These are phyloP conservation scores for Philereme vetulata DNA, from an alignment of 2,888 invertebrate species.

Conservation along the genomic window DNA sequence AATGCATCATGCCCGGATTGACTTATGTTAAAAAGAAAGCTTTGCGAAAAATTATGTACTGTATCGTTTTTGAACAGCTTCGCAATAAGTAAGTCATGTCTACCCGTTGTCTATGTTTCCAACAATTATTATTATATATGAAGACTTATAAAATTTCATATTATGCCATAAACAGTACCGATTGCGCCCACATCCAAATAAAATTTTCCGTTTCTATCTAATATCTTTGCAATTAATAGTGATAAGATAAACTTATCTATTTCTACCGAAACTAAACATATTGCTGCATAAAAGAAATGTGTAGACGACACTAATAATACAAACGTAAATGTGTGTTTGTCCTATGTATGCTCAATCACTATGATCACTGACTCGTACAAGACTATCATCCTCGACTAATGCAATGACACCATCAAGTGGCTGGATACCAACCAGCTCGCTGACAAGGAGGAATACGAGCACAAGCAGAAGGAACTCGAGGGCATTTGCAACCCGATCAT, in stretches of 20 bases:
- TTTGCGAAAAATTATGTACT: too few species aligned
- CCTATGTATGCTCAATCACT: too few species aligned
- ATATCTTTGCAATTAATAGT: constrained; percentile 6
- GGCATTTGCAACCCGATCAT: constrained; percentile 96
- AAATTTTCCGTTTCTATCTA: background rate
- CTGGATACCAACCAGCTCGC: constrained; percentile 93
- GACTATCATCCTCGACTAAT: constrained; percentile 91
- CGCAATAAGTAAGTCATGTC: too few species aligned
- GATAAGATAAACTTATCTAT: constrained; percentile 8
- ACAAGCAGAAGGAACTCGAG: constrained; percentile 97
- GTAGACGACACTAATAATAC: too few species aligned
- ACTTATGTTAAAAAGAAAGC: too few species aligned
- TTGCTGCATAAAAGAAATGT: background rate
- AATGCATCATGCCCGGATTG: too few species aligned
- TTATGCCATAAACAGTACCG: background rate
- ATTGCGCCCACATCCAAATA: background rate
- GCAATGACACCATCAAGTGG: constrained; percentile 95
- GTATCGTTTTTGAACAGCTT: too few species aligned
- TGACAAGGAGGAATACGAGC: constrained; percentile 97
- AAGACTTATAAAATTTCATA: too few species aligned
- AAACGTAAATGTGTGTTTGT: too few species aligned
- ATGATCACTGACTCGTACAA: constrained; percentile 91
- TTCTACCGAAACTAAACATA: background rate
- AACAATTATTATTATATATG: too few species aligned
- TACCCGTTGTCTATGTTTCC: too few species aligned